Percentiles rank a stretch among this genome's conserved stretches.
Conservation (phyloP, 2,888 invertebrate genomes). For the Lasius fuliginosus region DNA sequence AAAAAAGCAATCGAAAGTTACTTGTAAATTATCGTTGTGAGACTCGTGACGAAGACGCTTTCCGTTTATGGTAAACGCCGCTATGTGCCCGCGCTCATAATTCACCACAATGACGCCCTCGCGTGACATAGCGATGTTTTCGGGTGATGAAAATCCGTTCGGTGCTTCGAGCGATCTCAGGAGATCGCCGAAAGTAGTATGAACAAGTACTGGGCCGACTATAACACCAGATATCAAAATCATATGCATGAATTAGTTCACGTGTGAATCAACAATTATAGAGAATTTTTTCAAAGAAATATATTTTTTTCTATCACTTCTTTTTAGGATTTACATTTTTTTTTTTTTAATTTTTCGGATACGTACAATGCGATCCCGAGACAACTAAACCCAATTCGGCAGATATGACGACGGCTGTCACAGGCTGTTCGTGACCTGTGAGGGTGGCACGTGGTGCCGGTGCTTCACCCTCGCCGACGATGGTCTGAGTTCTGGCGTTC, state of each 20-base stretch:
- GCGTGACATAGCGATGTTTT: conserved; percentile 96
- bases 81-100: conserved; percentile 96
- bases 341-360: background rate
- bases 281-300: background rate
- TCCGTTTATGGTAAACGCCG: conserved; percentile 98
- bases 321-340: background rate
- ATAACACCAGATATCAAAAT: conserved; percentile 2
- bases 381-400: conserved; percentile 99
- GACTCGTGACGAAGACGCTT: conserved; percentile 95
- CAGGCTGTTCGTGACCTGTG: conserved; percentile 98
- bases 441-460: conserved; percentile 98
- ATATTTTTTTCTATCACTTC: background rate
- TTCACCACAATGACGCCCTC: conserved; percentile 98
- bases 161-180: conserved; percentile 96
- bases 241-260: background rate
- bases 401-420: conserved; percentile 98
- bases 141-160: conserved; percentile 91
- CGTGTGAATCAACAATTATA: background rate
- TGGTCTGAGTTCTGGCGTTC: conserved; percentile 98
- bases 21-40: conserved; percentile 98
- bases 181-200: conserved; percentile 99
- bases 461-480: conserved; percentile 98
- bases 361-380: conserved; percentile 93
- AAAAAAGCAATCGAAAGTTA: conserved; percentile 82
- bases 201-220: conserved; percentile 98